A percentile compares a stretch with the other conserved stretches of the same genome.
These are phyloP conservation scores for Andrena haemorrhoa DNA, from an alignment of 2,888 invertebrate genomes.

Conservation along the genomic window DNA sequence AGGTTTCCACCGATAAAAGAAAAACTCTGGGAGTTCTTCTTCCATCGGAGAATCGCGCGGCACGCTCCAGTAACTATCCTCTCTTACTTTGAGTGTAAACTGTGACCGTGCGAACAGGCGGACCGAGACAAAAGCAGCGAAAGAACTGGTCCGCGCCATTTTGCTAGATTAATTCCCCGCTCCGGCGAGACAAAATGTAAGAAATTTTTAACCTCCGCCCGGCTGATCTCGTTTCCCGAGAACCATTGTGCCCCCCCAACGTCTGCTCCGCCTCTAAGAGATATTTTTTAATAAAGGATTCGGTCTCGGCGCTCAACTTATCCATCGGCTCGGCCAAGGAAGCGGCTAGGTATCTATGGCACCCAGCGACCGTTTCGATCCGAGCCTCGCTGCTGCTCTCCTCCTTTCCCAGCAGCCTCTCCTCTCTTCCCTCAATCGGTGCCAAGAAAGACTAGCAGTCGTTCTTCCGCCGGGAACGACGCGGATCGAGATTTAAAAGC, in stretches of 20 bases:
- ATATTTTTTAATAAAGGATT: constrained; percentile 71
- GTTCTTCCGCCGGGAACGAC: constrained; percentile 56
- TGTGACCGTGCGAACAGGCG: constrained; percentile 23
- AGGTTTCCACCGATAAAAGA: not conserved
- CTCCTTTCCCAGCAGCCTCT: not conserved
- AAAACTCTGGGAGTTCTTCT: not conserved
- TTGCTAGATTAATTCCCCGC: constrained; percentile 63
- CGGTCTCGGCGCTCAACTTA: constrained; percentile 57
- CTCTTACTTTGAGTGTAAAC: constrained; percentile 23
- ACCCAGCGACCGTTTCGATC: constrained; percentile 29
- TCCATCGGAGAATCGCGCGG: constrained; percentile 36
- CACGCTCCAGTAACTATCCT: constrained; percentile 66
- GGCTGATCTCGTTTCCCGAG: constrained; percentile 14
- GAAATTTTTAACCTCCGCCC: constrained; percentile 49
- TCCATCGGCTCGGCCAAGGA: constrained; percentile 41
- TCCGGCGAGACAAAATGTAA: constrained; percentile 48
- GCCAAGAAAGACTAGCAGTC: constrained; percentile 45
- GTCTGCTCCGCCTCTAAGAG: constrained; percentile 42
- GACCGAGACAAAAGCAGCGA: constrained; percentile 39
- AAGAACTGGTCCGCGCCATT: constrained; percentile 44
- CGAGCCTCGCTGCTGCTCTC: not conserved
- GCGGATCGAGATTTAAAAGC: constrained; percentile 71
- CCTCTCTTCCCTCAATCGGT: constrained; percentile 2
- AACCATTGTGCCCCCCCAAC: constrained; percentile 32
- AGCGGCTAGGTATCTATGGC: constrained; percentile 8